Percentiles rank a stretch among this genome's conserved stretches.
These are phyloP conservation scores for Calliopum simillimum DNA, from an alignment of 2,888 invertebrate species.

Conservation along the genomic window DNA sequence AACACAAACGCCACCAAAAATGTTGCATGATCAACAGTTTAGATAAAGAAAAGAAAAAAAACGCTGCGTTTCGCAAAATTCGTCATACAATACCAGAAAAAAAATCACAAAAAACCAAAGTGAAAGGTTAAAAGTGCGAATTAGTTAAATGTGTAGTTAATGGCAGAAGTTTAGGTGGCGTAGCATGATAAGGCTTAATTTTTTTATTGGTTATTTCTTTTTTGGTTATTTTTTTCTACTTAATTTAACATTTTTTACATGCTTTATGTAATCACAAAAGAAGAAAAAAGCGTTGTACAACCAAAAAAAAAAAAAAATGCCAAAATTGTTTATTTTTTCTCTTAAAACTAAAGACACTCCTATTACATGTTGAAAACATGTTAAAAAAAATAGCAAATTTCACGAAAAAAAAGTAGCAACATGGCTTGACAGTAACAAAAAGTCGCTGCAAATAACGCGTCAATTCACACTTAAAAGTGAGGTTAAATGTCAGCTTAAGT, in stretches of 20 bases:
- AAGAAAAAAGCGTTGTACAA: neutral
- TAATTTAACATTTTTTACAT: neutral
- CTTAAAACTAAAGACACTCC: neutral
- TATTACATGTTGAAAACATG: neutral
- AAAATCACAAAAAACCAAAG: slow-evolving; percentile 39
- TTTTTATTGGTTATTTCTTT: neutral
- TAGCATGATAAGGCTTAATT: neutral
- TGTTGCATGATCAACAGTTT: neutral
- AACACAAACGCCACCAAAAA: neutral
- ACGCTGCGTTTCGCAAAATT: neutral
- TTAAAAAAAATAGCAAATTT: neutral
- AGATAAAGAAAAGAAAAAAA: slow-evolving; percentile 3
- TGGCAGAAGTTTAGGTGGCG: neutral
- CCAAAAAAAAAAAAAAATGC: too few relatives aligned
- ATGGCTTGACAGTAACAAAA: too few relatives aligned
- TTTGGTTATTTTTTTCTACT: neutral
- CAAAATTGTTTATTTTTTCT: neutral
- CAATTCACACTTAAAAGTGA: neutral
- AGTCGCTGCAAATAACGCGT: neutral
- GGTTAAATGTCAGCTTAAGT: neutral
- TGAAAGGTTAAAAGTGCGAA: slow-evolving; percentile 51
- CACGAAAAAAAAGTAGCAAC: neutral
- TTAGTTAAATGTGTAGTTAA: slow-evolving; percentile 13
- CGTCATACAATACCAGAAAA: neutral
- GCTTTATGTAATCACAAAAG: neutral